Evolutionary conservation across 2,113 vertebrate genomes (phyloP).

Genomic region (Lasiurus cinereus): DNA sequence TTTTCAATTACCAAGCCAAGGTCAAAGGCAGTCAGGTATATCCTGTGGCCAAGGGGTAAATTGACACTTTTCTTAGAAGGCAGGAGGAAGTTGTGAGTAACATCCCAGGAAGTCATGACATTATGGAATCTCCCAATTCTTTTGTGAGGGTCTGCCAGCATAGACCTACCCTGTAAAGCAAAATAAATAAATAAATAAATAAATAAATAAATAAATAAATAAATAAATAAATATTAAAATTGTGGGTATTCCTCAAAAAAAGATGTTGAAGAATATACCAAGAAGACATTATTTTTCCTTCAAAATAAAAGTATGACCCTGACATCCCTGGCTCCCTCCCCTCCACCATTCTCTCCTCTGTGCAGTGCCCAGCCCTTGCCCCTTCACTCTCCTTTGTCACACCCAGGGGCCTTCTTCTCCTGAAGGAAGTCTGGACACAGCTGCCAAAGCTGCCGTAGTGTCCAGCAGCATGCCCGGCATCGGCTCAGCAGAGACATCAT

Average conservation of each 20-base stretch:
- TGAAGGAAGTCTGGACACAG: background rate
- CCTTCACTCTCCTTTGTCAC: rapidly evolving
- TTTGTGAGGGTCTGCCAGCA: background rate
- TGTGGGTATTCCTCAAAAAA: background rate
- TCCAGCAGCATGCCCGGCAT: background rate
- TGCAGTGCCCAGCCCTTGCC: rapidly evolving
- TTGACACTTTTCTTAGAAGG: background rate
- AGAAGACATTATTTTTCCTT: background rate
- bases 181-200: background rate
- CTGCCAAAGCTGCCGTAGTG: no score
- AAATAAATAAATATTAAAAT: no score
- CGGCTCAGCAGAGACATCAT: background rate
- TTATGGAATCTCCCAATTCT: background rate
- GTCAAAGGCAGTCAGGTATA: background rate
- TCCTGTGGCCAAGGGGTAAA: background rate
- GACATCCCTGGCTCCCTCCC: rapidly evolving
- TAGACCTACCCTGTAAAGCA: background rate
- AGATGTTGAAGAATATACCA: background rate
- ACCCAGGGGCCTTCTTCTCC: background rate
- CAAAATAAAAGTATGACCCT: background rate
- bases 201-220: background rate
- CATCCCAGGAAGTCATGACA: background rate
- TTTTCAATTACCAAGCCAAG: background rate
- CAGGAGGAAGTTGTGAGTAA: background rate
- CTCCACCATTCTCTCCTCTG: no score